Evolutionary conservation across 1,140 invertebrate genomes (phyloP).

Genomic region (Helicoverpa armigera): DNA sequence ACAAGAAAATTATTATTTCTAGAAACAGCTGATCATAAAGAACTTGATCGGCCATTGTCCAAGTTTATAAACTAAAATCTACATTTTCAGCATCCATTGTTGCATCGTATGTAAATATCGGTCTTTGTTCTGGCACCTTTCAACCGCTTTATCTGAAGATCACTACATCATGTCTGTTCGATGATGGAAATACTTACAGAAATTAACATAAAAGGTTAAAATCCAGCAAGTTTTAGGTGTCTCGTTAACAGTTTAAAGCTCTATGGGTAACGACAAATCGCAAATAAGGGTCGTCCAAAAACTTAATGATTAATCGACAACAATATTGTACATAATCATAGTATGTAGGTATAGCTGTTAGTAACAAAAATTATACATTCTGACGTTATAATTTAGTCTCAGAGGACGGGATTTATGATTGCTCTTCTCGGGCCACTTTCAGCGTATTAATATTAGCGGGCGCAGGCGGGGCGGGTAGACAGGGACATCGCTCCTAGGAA

Average conservation of each 20-base stretch:
- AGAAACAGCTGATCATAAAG: too few relatives aligned
- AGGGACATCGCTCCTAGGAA: constrained; percentile 49
- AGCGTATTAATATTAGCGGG: constrained; percentile 55
- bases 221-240: too few relatives aligned
- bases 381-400: constrained; percentile 48
- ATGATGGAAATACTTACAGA: background rate
- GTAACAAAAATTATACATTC: constrained; percentile 47
- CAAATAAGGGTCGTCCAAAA: too few relatives aligned
- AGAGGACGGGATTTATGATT: constrained; percentile 56
- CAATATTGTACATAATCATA: background rate
- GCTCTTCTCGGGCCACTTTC: constrained; percentile 49
- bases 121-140: constrained; percentile 41
- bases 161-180: constrained; percentile 7
- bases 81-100: constrained; percentile 14
- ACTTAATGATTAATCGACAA: too few relatives aligned
- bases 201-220: too few relatives aligned
- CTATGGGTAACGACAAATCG: too few relatives aligned
- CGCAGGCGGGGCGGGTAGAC: constrained; percentile 1
- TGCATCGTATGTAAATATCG: constrained; percentile 44
- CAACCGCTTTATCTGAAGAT: constrained; percentile 37
- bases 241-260: too few relatives aligned
- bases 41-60: constrained; percentile 10
- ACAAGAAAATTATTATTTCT: too few relatives aligned
- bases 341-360: background rate
- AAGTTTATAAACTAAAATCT: constrained; percentile 1